Evolutionary conservation across 2,888 invertebrate genomes (phyloP), one percentile per base, ranked within the genome.

Genomic region (Plebejus anna): DNA sequence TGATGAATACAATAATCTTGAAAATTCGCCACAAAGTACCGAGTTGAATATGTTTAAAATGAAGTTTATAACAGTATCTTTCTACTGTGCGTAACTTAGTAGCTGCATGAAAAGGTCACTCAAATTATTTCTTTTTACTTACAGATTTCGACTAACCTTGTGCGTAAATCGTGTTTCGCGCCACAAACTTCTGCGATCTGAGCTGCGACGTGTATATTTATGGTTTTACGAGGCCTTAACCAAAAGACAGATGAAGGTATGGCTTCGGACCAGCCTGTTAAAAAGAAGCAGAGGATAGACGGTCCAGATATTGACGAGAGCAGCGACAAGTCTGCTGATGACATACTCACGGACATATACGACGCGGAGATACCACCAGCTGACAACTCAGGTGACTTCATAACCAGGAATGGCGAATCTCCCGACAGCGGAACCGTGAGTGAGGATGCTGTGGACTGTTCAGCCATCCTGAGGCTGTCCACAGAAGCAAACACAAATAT

Each of bases 251-350:
- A 94, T 90, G 94, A 92, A 90, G 94, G 91, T 84, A 96, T 96
- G 96, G 96, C 95, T 86, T 96, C 96, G 82, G 96, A 97, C 90
- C 97, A 97, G 92, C 97, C 97, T 81, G 96, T 96, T 83, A 97
- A 97, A 88, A 97, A 97, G 94, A 96, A 97, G 87, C 96, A 96
- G 87, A 95, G 97, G 85, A 96, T 97, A 82, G 96, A 96, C 81
- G 94, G 94, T 9, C 95, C 95, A 11, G 95, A 95, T 79, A 94
- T 94, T 75, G 95, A 95, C 80, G 95, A 95, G 80, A 89, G 87
- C 47, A 89, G 91, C 76, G 94, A 94, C 78, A 91, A 92, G 76
- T 95, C 95, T 76, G 88, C 94, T 36, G 94, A 95, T 78, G 94
- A 94, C 79, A 91, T 89, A 75, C 86, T 92, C 57, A 87, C 89